These are phyloP conservation scores for Urocyon cinereoargenteus DNA, from an alignment of 2,797 vertebrate species.

Conservation along the genomic window DNA sequence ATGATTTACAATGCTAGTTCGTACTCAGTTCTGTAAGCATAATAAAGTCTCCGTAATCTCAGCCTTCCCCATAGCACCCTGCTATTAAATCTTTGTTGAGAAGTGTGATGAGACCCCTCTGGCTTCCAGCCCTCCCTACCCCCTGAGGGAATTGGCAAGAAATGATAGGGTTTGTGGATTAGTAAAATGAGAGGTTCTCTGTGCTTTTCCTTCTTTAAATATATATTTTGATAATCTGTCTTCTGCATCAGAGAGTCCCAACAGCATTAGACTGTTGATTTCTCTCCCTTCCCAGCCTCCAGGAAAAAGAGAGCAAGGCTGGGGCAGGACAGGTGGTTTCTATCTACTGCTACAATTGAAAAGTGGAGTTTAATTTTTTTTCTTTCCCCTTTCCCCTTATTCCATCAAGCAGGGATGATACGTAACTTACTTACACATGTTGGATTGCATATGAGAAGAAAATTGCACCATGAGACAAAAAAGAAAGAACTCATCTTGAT, in stretches of 20 bases:
- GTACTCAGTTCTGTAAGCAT: conserved; percentile 76
- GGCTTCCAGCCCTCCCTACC: conserved; percentile 76
- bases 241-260: conserved; percentile 79
- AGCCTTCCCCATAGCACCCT: conserved; percentile 80
- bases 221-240: conserved; percentile 83
- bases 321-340: conserved; percentile 72
- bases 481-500: background rate
- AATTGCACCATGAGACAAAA: background rate
- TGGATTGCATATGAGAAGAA: background rate
- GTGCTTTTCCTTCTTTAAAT: conserved; percentile 82
- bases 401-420: conserved; percentile 36
- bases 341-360: background rate
- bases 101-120: conserved; percentile 83
- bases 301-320: conserved; percentile 35
- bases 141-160: conserved; percentile 79
- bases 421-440: conserved; percentile 1
- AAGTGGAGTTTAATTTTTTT: conserved; percentile 42
- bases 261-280: conserved; percentile 51
- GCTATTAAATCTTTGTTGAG: conserved; percentile 84
- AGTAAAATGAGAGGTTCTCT: conserved; percentile 83
- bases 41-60: conserved; percentile 78
- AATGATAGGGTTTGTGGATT: conserved; percentile 84
- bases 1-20: conserved; percentile 78
- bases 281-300: conserved; percentile 54
- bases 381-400: conserved; percentile 12